Evolutionary conservation across 2,797 vertebrate species (phyloP).

Genomic region (Hylomyscus alleni): DNA sequence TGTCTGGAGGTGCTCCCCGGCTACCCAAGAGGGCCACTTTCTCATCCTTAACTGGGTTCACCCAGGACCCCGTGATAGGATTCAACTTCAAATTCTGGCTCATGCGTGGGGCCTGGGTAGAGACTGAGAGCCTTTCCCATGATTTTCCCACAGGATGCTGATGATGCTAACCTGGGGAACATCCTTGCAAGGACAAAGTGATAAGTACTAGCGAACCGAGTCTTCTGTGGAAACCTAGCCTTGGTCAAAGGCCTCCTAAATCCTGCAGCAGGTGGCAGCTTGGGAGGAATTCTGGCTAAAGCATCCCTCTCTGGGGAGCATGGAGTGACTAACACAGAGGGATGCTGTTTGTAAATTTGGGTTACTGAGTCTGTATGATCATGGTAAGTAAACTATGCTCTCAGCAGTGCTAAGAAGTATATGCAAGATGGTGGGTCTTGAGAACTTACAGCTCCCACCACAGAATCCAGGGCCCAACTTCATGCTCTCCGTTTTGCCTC

Average conservation of each 20-base stretch:
- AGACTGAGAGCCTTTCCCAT: background rate
- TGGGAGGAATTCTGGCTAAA: background rate
- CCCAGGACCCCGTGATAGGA: background rate
- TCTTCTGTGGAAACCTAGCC: background rate
- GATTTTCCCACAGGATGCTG: background rate
- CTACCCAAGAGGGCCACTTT: background rate
- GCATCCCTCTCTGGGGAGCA: background rate
- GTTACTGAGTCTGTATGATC: background rate
- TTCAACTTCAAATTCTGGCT: background rate
- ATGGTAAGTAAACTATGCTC: background rate
- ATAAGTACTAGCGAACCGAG: background rate
- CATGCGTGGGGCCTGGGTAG: fast-evolving
- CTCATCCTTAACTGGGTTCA: background rate
- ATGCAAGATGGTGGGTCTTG: background rate
- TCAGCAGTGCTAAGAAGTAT: background rate
- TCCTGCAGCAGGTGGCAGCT: background rate
- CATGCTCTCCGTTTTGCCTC: fast-evolving
- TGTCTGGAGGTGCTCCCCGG: background rate
- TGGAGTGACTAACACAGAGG: background rate
- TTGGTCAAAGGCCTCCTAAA: background rate
- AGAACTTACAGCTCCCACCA: background rate
- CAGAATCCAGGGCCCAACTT: background rate
- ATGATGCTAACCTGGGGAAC: background rate
- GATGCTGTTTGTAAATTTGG: background rate
- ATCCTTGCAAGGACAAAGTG: background rate